phyloP scores from a whole-genome alignment of 2,888 invertebrate species.

The Drosophila paramelanica region DNA sequence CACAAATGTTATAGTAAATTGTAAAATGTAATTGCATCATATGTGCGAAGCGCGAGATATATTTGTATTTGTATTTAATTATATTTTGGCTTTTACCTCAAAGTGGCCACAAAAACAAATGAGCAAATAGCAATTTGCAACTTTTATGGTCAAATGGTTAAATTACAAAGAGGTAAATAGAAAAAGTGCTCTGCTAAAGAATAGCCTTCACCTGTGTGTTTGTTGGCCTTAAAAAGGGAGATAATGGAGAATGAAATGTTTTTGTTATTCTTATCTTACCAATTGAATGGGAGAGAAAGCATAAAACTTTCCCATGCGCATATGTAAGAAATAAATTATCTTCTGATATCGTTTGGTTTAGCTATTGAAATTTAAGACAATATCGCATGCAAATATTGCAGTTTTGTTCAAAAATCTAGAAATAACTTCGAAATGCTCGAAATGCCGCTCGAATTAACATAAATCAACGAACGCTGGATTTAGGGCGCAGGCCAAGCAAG shows the following conservation, averaged over 20 bases:
- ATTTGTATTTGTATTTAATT: conserved; percentile 34
- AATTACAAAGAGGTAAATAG: not conserved
- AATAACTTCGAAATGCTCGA: conserved; percentile 64
- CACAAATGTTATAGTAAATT: conserved; percentile 21
- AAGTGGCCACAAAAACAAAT: conserved; percentile 19
- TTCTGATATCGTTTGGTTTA: not conserved
- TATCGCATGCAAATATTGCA: conserved; percentile 50
- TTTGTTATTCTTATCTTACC: no score
- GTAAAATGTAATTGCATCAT: conserved; percentile 40
- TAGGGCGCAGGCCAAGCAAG: conserved; percentile 4
- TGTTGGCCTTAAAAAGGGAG: no score
- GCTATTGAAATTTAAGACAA: not conserved
- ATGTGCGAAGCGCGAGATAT: conserved; percentile 15
- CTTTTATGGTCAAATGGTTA: not conserved
- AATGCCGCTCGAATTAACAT: conserved; percentile 72
- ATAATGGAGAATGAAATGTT: no score
- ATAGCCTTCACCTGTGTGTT: no score
- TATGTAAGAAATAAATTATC: not conserved
- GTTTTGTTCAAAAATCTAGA: conserved; percentile 55
- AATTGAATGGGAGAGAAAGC: no score
- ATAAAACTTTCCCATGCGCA: no score
- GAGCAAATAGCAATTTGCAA: not conserved
- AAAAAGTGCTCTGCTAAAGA: no score
- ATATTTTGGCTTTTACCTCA: conserved; percentile 11
- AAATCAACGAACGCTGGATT: conserved; percentile 55